These are phyloP conservation scores for Oconnorella tubifera DNA, from an alignment of 2,888 invertebrate species.

Conservation along the genomic window DNA sequence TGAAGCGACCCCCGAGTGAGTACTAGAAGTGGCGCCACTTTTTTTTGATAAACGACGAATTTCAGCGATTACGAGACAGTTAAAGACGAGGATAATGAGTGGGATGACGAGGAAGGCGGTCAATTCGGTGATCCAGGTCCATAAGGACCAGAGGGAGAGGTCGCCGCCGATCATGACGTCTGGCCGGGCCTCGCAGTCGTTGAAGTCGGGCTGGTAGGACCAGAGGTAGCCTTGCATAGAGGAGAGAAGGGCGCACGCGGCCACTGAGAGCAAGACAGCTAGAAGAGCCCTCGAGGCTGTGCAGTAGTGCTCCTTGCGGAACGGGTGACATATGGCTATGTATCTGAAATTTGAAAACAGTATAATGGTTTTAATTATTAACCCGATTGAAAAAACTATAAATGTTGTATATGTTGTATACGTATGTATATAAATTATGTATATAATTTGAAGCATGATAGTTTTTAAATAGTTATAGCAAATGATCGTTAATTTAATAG, in stretches of 20 bases:
- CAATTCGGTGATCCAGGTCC: slow-evolving; percentile 51
- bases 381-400: no score
- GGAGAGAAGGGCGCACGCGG: slow-evolving; percentile 39
- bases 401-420: no score
- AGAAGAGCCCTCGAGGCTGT: slow-evolving; percentile 46
- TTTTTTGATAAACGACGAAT: slow-evolving; percentile 30
- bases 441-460: no score
- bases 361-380: no score
- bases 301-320: slow-evolving; percentile 48
- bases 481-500: no score
- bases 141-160: slow-evolving; percentile 40
- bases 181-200: slow-evolving; percentile 36
- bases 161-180: slow-evolving; percentile 18
- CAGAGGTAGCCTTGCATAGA: slow-evolving; percentile 44
- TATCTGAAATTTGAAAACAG: no score
- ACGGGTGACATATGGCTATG: slow-evolving; percentile 44
- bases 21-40: neutral
- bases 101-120: slow-evolving; percentile 49
- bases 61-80: slow-evolving; percentile 51
- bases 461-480: no score
- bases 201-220: slow-evolving; percentile 42
- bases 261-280: slow-evolving; percentile 39
- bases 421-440: no score
- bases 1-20: neutral
- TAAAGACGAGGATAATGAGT: slow-evolving; percentile 48